A percentile compares a stretch with the other conserved stretches of the same genome.
These are phyloP conservation scores for Rotaria sp. DNA, from an alignment of 2,888 invertebrate genomes.

Conservation along the genomic window DNA sequence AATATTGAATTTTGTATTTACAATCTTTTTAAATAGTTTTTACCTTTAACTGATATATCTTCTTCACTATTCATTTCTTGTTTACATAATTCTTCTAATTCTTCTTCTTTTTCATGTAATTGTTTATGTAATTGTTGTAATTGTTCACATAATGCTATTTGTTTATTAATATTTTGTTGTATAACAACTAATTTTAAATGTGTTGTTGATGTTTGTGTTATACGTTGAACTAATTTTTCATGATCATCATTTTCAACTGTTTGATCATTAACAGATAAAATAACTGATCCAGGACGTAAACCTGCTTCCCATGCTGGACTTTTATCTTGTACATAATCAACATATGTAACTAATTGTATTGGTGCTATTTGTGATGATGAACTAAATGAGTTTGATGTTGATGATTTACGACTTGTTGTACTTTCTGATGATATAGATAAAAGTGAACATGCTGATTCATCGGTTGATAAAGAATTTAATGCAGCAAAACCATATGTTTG, in stretches of 20 bases:
- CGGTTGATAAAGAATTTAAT: background rate
- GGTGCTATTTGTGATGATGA: background rate
- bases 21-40: background rate
- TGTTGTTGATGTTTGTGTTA: background rate
- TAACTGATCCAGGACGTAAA: background rate
- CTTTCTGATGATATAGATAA: background rate
- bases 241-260: constrained; percentile 22
- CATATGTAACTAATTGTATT: background rate
- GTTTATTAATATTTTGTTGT: constrained; percentile 24
- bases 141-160: background rate
- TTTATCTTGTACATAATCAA: background rate
- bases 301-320: constrained; percentile 16
- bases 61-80: background rate
- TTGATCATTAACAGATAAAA: constrained; percentile 8
- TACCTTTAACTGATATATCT: background rate
- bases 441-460: constrained; percentile 1
- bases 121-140: constrained; percentile 5
- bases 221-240: background rate
- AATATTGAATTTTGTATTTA: too few species aligned
- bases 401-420: background rate
- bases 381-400: background rate
- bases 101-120: constrained; percentile 23
- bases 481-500: constrained; percentile 25
- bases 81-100: constrained; percentile 2
- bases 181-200: background rate